phyloP scores from a whole-genome alignment of 2,113 vertebrate genomes.

The Alligator mississippiensis region DNA sequence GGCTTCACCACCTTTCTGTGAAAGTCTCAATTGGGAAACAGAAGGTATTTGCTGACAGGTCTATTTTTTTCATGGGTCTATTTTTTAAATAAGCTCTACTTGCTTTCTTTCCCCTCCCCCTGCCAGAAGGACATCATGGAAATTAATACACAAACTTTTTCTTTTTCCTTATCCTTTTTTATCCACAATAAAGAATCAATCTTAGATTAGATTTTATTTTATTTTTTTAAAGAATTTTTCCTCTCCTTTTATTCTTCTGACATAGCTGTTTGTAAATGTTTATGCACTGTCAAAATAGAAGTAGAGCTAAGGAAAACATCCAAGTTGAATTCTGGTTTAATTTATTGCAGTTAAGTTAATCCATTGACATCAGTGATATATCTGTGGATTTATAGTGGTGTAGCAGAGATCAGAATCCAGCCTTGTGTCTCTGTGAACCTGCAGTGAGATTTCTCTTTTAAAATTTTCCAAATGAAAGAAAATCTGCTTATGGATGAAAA shows the following conservation, averaged over 20 bases:
- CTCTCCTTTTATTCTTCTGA: background rate
- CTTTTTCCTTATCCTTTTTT: background rate
- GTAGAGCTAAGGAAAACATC: background rate
- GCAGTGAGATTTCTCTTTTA: background rate
- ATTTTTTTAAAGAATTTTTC: background rate
- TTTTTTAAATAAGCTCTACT: background rate
- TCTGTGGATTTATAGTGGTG: background rate
- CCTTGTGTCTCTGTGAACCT: background rate
- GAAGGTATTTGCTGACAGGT: background rate
- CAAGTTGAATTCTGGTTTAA: background rate
- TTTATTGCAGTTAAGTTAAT: background rate
- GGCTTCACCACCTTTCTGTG: background rate
- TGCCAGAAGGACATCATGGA: background rate
- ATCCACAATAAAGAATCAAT: fast-evolving
- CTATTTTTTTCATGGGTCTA: background rate
- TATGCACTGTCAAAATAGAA: background rate
- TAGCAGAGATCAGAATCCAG: background rate
- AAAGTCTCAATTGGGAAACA: background rate
- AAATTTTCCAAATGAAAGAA: constrained; percentile 24
- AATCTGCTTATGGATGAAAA: background rate
- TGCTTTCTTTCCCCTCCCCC: background rate
- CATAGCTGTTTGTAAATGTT: background rate
- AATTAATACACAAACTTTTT: background rate
- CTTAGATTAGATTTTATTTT: background rate
- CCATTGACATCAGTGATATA: background rate